A percentile compares a stretch with the other conserved stretches of the same genome.
These are phyloP conservation scores for Anisognathus igniventris DNA, from an alignment of 2,797 vertebrate genomes.

Conservation along the genomic window DNA sequence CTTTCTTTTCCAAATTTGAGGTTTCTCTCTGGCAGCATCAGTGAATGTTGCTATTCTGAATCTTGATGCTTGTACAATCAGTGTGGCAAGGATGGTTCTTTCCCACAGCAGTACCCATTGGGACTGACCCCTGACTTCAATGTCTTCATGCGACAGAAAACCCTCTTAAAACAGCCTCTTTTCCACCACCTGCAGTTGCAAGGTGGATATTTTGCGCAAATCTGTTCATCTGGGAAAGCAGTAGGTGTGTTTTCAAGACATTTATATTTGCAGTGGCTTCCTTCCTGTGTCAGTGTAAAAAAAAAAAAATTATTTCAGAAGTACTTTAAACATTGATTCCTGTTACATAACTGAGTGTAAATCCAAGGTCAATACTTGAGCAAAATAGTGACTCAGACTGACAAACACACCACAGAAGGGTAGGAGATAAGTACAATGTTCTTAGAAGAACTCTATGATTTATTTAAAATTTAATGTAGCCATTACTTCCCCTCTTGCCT, in stretches of 20 bases:
- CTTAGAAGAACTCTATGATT: background rate
- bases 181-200: background rate
- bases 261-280: background rate
- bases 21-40: background rate
- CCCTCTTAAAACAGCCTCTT: background rate
- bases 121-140: background rate
- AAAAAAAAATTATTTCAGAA: background rate
- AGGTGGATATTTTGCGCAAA: background rate
- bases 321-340: background rate
- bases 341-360: background rate
- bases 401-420: background rate
- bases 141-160: background rate
- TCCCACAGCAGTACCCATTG: background rate
- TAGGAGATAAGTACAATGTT: background rate
- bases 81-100: background rate
- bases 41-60: background rate
- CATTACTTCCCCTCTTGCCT: background rate
- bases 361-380: background rate
- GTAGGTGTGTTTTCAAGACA: background rate
- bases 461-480: background rate
- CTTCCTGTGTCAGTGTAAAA: background rate
- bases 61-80: accelerated
- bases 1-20: background rate
- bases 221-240: background rate
- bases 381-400: background rate